Conservation (phyloP, 2,888 invertebrate genomes). For the Cheilosia vulpina region DNA sequence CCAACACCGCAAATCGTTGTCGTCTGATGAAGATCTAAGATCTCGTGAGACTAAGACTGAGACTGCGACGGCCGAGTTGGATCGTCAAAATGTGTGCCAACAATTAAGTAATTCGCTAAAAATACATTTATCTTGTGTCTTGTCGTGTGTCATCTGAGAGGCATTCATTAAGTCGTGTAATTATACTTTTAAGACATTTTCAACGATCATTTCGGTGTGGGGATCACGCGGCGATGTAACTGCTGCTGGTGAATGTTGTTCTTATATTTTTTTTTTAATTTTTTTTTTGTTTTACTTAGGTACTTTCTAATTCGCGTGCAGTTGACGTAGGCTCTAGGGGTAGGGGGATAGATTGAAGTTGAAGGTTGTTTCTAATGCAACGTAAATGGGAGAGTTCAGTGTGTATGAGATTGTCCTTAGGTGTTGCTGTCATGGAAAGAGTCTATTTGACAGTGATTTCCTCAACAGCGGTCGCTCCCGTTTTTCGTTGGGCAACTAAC, state of each 20-base stretch:
- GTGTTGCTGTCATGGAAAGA: too few species aligned
- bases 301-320: neutral
- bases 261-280: neutral
- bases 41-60: constrained; percentile 56
- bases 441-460: too few species aligned
- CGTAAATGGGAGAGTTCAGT: neutral
- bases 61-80: constrained; percentile 21
- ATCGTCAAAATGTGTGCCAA: constrained; percentile 76
- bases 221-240: constrained; percentile 11
- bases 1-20: constrained; percentile 20
- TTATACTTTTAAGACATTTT: constrained; percentile 47
- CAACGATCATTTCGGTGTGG: constrained; percentile 3
- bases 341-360: constrained; percentile 27
- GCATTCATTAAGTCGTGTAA: constrained; percentile 50
- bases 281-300: neutral
- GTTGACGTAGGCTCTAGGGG: constrained; percentile 3
- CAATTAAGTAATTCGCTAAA: constrained; percentile 78
- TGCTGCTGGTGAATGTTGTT: constrained; percentile 4
- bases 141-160: constrained; percentile 48
- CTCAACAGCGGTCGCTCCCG: too few species aligned
- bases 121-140: constrained; percentile 53
- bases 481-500: too few species aligned
- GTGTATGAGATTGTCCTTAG: too few species aligned
- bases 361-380: constrained; percentile 6
- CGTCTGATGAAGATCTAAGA: constrained; percentile 60